Conservation (phyloP, 1,140 invertebrate species). For the Bradynema listronoti region DNA sequence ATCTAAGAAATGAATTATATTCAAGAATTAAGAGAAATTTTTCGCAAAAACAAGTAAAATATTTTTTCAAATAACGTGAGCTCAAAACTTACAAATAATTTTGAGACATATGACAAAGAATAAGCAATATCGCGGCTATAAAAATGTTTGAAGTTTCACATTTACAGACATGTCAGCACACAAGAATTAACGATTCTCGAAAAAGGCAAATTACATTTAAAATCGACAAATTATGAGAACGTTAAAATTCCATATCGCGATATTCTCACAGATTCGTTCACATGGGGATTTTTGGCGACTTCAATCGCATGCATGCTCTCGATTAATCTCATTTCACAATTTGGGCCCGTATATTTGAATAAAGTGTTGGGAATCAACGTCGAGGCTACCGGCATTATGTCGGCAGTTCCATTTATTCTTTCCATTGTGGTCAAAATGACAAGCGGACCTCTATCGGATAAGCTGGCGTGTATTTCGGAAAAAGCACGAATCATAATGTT, state of each 20-base stretch:
- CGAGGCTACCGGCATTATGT: not conserved
- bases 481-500: conserved; percentile 1
- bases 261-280: not conserved
- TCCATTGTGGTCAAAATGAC: conserved; percentile 5
- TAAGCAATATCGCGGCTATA: no score
- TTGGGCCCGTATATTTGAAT: conserved; percentile 1
- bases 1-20: no score
- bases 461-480: not conserved
- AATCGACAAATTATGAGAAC: no score
- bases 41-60: no score
- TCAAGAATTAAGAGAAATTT: no score
- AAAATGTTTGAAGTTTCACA: no score
- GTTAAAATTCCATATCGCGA: not conserved
- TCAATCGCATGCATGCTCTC: not conserved
- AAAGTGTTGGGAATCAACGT: conserved; percentile 1
- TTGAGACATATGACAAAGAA: no score
- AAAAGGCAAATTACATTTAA: no score
- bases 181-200: no score
- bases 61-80: no score
- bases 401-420: not conserved
- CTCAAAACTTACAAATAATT: no score
- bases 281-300: not conserved
- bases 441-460: not conserved
- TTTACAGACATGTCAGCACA: no score
- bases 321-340: not conserved